Evolutionary conservation across 2,797 vertebrate species (phyloP), one percentile per base, ranked within the genome.

Genomic region (Sarcophilus harrisii): DNA sequence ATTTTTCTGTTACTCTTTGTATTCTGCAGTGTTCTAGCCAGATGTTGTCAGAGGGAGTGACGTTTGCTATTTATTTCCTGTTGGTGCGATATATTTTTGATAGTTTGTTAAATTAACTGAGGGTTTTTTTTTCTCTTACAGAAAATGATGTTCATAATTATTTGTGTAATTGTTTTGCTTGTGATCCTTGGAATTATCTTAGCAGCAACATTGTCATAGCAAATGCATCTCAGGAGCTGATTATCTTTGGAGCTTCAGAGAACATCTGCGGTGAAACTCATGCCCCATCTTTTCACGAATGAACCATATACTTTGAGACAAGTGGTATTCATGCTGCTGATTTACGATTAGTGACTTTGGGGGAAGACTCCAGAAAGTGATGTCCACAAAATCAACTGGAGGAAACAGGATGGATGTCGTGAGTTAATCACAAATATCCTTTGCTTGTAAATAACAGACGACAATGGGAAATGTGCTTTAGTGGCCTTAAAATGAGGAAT

Each of bases 121-220:
- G 73, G 60, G 96, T 98, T 98, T 97, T 92, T 97, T 97, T 98
- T 95, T 97, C 94, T 97, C 97, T 98, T 98, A 66, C 99, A 99
- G 99, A 99, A 99, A 99, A 95, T 97, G 98, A 97, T 99, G 94
- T 98, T 98, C 98, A 97, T 99, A 94, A 98, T 99, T 98, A 97
- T 99, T 93, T 99, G 99, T 98, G 99, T 99, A 95, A 97, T 93
- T 94, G 95, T 99, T 97, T 97, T 98, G 97, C 97, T 99, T 98
- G 97, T 99, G 98, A 98, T 99, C 98, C 97, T 99, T 97, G 99
- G 99, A 98, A 98, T 99, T 98, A 98, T 99, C 98, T 98, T 99
- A 94, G 98, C 98, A 94, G 98, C 98, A 91, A 98, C 98, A 29
- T 91, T 99, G 96, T 98, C 98, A 21, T 99, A 99, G 97, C 97